Percentiles rank a stretch among this genome's conserved stretches.
Evolutionary conservation across 2,113 vertebrate species (phyloP).

Genomic region (Pao palembangensis): DNA sequence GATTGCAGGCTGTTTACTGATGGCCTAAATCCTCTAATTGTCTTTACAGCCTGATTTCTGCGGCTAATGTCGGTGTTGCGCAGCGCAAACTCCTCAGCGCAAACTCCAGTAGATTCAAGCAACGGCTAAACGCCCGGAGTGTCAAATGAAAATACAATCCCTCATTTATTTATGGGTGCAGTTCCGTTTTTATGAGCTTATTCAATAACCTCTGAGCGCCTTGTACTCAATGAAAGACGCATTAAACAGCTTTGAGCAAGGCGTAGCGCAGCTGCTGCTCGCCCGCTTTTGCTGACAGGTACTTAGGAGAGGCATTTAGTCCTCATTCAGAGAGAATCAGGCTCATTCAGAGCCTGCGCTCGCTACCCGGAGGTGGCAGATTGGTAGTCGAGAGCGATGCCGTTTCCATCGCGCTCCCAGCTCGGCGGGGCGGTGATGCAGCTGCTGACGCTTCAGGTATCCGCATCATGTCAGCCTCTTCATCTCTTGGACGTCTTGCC

Average conservation of each 20-base stretch:
- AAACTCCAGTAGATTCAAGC: slow-evolving; percentile 5
- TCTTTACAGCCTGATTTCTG: not conserved
- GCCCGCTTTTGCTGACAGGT: slow-evolving; percentile 51
- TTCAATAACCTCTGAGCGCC: slow-evolving; percentile 27
- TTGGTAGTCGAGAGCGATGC: slow-evolving; percentile 42
- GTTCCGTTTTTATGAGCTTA: slow-evolving; percentile 25
- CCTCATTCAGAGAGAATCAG: slow-evolving; percentile 62
- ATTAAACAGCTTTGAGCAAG: slow-evolving; percentile 43
- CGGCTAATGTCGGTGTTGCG: not conserved
- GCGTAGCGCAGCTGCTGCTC: slow-evolving; percentile 51
- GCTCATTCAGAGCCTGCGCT: slow-evolving; percentile 56
- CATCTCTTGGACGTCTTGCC: too few species aligned
- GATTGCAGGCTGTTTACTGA: not conserved
- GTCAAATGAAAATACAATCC: slow-evolving; percentile 35
- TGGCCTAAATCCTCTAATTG: not conserved
- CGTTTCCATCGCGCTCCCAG: slow-evolving; percentile 41
- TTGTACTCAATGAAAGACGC: slow-evolving; percentile 18
- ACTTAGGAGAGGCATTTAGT: slow-evolving; percentile 63
- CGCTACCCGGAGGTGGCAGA: slow-evolving; percentile 29
- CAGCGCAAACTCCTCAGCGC: not conserved
- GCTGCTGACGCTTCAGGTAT: slow-evolving; percentile 55
- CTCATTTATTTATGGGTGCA: slow-evolving; percentile 18
- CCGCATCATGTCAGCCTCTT: too few species aligned
- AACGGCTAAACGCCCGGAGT: slow-evolving; percentile 19
- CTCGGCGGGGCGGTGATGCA: slow-evolving; percentile 22